A percentile compares a stretch with the other conserved stretches of the same genome.
Evolutionary conservation across 1,140 invertebrate species (phyloP).

Genomic region (Heliothis subflexa): DNA sequence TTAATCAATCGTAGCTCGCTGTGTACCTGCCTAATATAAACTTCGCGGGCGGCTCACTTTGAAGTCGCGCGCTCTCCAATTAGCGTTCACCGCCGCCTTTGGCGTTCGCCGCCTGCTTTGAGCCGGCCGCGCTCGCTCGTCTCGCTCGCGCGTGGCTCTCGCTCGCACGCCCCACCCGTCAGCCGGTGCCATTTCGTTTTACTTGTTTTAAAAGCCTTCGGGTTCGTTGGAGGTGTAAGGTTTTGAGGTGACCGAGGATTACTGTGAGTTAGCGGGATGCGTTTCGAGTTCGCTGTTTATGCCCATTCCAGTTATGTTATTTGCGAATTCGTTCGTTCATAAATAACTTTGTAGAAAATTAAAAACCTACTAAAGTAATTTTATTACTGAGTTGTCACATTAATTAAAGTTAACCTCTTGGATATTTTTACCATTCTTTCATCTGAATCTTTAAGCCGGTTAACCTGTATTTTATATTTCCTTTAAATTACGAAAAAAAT

Average conservation of each 20-base stretch:
- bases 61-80: conserved; percentile 80
- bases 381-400: not conserved
- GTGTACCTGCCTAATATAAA: conserved; percentile 83
- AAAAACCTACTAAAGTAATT: not conserved
- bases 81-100: conserved; percentile 81
- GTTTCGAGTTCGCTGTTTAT: not conserved
- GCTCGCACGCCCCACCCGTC: conserved; percentile 60
- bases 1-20: conserved; percentile 77
- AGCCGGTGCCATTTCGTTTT: conserved; percentile 52
- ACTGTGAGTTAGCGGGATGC: conserved; percentile 7
- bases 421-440: not conserved
- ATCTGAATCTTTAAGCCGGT: not conserved
- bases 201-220: conserved; percentile 39
- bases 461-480: not conserved
- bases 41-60: conserved; percentile 78
- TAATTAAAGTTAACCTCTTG: conserved; percentile 8
- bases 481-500: not conserved
- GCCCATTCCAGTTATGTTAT: not conserved
- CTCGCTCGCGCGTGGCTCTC: conserved; percentile 51
- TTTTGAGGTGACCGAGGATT: conserved; percentile 26
- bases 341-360: not conserved
- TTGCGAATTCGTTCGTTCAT: not conserved
- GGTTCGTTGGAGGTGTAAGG: conserved; percentile 34
- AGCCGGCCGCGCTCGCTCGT: conserved; percentile 54
- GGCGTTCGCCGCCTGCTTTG: conserved; percentile 75